Evolutionary conservation across 2,888 invertebrate species (phyloP), one percentile per base, ranked within the genome.

Genomic region (Subacronicta megacephala): DNA sequence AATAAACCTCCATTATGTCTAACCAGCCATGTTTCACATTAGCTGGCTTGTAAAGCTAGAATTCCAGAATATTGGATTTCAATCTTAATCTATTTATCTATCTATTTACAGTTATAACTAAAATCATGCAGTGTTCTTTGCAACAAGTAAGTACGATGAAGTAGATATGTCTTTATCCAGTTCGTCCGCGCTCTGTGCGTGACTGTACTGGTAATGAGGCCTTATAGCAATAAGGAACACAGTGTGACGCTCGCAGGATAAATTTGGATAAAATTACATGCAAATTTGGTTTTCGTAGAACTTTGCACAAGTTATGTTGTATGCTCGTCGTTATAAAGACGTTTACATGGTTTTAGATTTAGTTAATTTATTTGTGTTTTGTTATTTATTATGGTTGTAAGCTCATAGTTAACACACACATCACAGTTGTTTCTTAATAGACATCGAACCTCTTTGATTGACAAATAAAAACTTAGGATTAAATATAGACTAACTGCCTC

Each of bases 171-270:
- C 77, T 75, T 78, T 81, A 83, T 78, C 54, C 80, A 78, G 77
- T 71, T 77, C 70, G 76, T 72, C 72, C 76, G 77, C 69, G 67
- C 64, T 60, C 50, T 61, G 73, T 59, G 79, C 90, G 90, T 90
- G 90, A 87, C 83, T 70, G 71, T 75, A 88, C 83, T 90, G 65
- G 77, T 85, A 89, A 90, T 89, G 82, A 73, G 71, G 57, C 60
- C 68, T 76, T 78, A 40, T 15, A 20, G 46, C 59, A 42, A 78
- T 72, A 62, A 66, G 67, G 60, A 69, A 67, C 62, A 53, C 54
- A 38, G 57, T 59, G 63, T 51, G 57, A 57, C 46, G 35, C 46
- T 54, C 58, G 42, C 62, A 55, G 70, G 57, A 66, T 73, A 59
- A 52, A 62, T 69, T 66, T 73, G 59, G 62, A 65, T 58, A 58